Base-by-base conservation (phyloP, 2,888 invertebrate species). In the Automeris io region DNA sequence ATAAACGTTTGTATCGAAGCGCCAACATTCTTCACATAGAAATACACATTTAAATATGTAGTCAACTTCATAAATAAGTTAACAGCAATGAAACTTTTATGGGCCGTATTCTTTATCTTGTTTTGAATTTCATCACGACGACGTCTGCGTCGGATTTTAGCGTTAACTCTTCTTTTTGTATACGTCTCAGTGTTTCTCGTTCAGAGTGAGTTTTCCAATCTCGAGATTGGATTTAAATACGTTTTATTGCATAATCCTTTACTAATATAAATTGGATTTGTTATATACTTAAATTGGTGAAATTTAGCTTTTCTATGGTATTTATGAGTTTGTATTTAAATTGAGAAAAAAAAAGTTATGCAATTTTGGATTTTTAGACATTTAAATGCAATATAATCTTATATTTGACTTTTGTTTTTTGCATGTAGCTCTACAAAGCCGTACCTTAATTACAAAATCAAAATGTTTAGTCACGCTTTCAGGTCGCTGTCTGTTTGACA, bases 61-160 rank as follows among this genome's bases (percentile, higher is more conserved):
- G 72, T 66, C 65, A 62, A 67, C 65, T 74, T 76, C 79, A 80
- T 81, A 82, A 81, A 81, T 80, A 81, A 79, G 75, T 79, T 80
- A 80, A 74, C 70, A 79, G 80, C 77, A 70, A 76, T 80, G 73
- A 81, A 81, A 78, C 64, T 76, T 81, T 82, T 81, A 80, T 72
- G 73, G 76, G 69, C 73, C 61, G 75, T 81, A 80, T 79, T 73
- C 76, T 77, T 77, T 77, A 76, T 78, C 77, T 79, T 75, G 73
- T 76, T 78, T 77, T 75, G 81, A 81, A 82, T 81, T 80, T 76
- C 79, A 80, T 79, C 76, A 76, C 70, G 63, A 67, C 66, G 68
- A 70, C 69, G 73, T 65, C 66, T 65, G 61, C 57, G 61, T 57
- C 61, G 65, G 68, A 70, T 74, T 71, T 70, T 25, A 72, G 70